Base-by-base conservation (phyloP, 2,888 invertebrate species). In the Tetheella fluctuosa region DNA sequence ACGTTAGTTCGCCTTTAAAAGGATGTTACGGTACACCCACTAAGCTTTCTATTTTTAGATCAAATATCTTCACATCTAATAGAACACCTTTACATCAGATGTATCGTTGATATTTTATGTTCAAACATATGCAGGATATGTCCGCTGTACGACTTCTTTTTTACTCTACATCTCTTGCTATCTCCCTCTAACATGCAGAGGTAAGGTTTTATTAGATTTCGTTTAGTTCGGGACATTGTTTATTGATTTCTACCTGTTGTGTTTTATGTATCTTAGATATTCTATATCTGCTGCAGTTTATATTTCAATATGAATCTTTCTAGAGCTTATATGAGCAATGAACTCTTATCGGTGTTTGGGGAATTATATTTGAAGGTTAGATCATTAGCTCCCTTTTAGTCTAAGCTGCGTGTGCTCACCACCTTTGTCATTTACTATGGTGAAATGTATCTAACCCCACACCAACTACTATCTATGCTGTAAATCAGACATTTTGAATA, bases 181-280 rank as follows among this genome's bases (percentile, higher is more conserved):
- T 48, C 20, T 20, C 48, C 10, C 48, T 48, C 48, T 48, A 20
- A 2, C 17, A 42, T 20, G 20, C 48, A 20, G 6, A n/a, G 8
- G 20, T 10, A 48, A 48, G 48, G 5, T 48, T 48, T 20, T 48
- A 48, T 48, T 48, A 48, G 17, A 48, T 48, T 48, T 48, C 48
- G 59, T 63, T 54, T 53, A 48, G 48, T 17, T 48, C 39, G 39
- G 7, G n/a, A 39, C 6, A 39, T 7, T 20, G 48, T 48, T 20
- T 48, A 48, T 48, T 48, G 48, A 48, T 48, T 48, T 48, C 20
- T 48, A 20, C 48, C 48, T 48, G 48, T 48, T 48, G 20, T 17
- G 20, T 48, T 48, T 10, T 20, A 20, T 48, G 15, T 15, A 1
- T 10, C 4, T 6, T 48, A 7, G 2, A 34, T 39, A 2, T 7